Evolutionary conservation across 2,888 invertebrate genomes (phyloP).

Genomic region (Cryptus armator): DNA sequence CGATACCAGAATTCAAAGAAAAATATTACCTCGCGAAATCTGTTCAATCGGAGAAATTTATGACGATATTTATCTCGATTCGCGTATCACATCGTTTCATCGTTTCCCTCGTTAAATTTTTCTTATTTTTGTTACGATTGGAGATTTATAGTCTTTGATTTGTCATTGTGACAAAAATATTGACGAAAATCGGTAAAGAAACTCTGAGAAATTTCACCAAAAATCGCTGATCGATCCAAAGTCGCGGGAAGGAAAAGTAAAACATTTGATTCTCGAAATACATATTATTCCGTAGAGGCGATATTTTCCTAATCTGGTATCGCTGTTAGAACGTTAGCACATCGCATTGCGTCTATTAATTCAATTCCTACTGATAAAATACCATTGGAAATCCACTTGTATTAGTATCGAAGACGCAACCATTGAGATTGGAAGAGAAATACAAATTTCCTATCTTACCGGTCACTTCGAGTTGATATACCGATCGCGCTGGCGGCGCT

Average conservation of each 20-base stretch:
- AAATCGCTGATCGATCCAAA: too few relatives aligned
- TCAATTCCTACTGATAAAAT: background rate
- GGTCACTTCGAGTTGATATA: constrained; percentile 90
- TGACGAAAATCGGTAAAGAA: too few relatives aligned
- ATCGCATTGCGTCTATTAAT: constrained; percentile 2
- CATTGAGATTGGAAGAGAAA: background rate
- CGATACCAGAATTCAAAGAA: background rate
- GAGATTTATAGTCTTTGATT: too few relatives aligned
- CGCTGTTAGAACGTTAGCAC: constrained; percentile 14
- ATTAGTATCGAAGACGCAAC: background rate
- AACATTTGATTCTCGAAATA: too few relatives aligned
- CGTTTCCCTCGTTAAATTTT: too few relatives aligned
- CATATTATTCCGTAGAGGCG: background rate
- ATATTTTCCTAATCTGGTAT: background rate
- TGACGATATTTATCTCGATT: too few relatives aligned
- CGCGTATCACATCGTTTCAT: background rate
- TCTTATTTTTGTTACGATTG: too few relatives aligned
- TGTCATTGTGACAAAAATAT: too few relatives aligned
- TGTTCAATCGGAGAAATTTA: too few relatives aligned
- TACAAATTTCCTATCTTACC: constrained; percentile 86
- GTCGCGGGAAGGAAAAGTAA: too few relatives aligned
- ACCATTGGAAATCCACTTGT: background rate
- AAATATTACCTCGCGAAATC: background rate
- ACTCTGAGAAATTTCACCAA: too few relatives aligned
- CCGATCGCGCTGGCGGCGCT: constrained; percentile 89